phyloP scores from a whole-genome alignment of 1,140 invertebrate genomes.

The Protaetia brevitarsis region DNA sequence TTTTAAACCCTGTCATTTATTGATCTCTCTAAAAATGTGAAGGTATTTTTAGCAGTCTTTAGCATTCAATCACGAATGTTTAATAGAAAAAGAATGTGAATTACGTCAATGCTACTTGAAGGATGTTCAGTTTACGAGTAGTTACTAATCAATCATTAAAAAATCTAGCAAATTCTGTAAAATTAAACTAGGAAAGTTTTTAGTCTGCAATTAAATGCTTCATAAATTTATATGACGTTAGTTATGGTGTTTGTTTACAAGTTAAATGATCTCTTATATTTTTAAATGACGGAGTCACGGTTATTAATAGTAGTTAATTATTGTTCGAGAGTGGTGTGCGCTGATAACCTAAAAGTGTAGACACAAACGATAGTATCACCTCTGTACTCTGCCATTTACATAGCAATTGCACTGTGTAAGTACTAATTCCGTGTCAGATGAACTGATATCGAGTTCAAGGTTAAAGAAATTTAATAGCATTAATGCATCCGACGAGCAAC shows the following conservation, averaged over 20 bases:
- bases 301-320: slow-evolving; percentile 11
- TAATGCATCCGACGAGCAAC: slow-evolving; percentile 4
- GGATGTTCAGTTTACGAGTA: no score
- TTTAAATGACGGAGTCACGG: neutral
- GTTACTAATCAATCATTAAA: no score
- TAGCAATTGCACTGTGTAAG: neutral
- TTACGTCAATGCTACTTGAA: no score
- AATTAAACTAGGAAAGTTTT: no score
- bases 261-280: neutral
- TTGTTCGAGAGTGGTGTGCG: neutral
- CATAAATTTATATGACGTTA: neutral
- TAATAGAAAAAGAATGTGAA: no score
- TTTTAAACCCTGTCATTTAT: no score
- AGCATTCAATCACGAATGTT: no score
- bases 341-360: neutral
- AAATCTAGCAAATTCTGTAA: no score
- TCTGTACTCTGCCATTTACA: neutral
- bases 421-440: neutral
- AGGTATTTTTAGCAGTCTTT: no score
- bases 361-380: neutral
- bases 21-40: no score
- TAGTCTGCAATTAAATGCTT: no score
- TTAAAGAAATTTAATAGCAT: slow-evolving; percentile 7
- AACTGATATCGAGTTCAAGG: slow-evolving; percentile 14
- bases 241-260: neutral